These are phyloP conservation scores for Melanostigma gelatinosum DNA, from an alignment of 2,113 vertebrate genomes.

Conservation along the genomic window DNA sequence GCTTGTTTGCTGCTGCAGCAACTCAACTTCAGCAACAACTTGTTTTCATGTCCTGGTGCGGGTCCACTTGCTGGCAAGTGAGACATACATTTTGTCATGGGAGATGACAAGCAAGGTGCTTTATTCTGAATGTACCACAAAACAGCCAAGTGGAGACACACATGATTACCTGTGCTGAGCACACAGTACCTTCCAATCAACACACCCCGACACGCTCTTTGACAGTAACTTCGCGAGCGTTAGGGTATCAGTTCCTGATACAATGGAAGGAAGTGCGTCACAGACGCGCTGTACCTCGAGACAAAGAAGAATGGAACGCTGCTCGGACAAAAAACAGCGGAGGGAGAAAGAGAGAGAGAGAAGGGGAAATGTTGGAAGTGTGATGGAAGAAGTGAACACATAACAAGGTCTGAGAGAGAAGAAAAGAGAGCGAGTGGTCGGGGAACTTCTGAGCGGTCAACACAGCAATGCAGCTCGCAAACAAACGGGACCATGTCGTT, in stretches of 20 bases:
- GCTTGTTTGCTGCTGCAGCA: conserved; percentile 48
- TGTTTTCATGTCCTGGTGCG: conserved; percentile 35
- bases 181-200: conserved; percentile 45
- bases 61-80: not conserved
- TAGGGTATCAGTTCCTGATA: conserved; percentile 77
- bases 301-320: conserved; percentile 80
- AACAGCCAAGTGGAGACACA: conserved; percentile 8
- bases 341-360: conserved; percentile 48
- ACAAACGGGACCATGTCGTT: conserved; percentile 62
- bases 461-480: conserved; percentile 61
- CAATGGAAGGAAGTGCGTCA: conserved; percentile 88
- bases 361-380: conserved; percentile 70
- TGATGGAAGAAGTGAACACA: conserved; percentile 82
- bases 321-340: conserved; percentile 63
- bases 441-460: conserved; percentile 71
- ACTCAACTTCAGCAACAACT: conserved; percentile 42
- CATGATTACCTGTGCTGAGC: conserved; percentile 35
- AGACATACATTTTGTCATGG: conserved; percentile 1
- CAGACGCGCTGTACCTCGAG: conserved; percentile 57
- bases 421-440: conserved; percentile 54
- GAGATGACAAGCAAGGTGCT: conserved; percentile 4
- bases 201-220: conserved; percentile 34
- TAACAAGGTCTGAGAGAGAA: conserved; percentile 59
- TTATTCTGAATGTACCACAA: conserved; percentile 32
- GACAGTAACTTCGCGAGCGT: conserved; percentile 65